These are phyloP conservation scores for Oreochromis mossambicus DNA, from an alignment of 2,797 vertebrate genomes.

Conservation along the genomic window DNA sequence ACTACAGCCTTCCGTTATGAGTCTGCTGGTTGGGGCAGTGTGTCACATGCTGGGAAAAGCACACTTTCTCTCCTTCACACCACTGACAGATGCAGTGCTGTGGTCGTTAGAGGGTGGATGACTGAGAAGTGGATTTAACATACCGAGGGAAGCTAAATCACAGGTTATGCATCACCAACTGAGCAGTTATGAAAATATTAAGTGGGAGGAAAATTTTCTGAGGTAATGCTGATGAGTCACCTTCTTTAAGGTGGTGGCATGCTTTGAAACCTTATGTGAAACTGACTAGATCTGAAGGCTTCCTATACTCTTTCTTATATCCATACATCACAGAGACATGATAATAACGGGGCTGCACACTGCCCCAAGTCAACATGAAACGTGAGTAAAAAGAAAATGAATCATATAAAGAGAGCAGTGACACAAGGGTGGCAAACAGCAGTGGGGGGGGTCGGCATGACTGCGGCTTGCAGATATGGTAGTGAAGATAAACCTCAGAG, in stretches of 20 bases:
- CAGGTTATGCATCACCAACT: background rate
- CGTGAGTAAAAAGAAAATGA: background rate
- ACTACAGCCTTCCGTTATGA: constrained; percentile 45
- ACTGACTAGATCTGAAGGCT: background rate
- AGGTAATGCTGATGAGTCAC: background rate
- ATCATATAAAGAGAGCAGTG: background rate
- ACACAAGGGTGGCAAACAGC: background rate
- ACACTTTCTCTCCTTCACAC: background rate
- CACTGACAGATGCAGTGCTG: background rate
- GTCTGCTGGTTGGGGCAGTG: constrained; percentile 21
- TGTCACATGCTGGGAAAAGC: constrained; percentile 24
- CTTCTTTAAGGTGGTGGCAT: background rate
- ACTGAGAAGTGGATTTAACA: background rate
- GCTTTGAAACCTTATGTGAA: background rate
- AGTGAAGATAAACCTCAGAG: background rate
- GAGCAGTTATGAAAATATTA: background rate
- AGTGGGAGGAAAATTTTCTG: background rate
- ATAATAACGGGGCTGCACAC: background rate
- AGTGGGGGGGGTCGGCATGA: background rate
- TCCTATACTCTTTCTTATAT: background rate
- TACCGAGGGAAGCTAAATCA: constrained; percentile 10
- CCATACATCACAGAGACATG: background rate
- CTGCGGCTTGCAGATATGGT: constrained; percentile 19
- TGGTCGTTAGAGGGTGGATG: background rate
- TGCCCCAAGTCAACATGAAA: background rate